Evolutionary conservation across 2,888 invertebrate genomes (phyloP).

Genomic region (Trachelus troglodyta): DNA sequence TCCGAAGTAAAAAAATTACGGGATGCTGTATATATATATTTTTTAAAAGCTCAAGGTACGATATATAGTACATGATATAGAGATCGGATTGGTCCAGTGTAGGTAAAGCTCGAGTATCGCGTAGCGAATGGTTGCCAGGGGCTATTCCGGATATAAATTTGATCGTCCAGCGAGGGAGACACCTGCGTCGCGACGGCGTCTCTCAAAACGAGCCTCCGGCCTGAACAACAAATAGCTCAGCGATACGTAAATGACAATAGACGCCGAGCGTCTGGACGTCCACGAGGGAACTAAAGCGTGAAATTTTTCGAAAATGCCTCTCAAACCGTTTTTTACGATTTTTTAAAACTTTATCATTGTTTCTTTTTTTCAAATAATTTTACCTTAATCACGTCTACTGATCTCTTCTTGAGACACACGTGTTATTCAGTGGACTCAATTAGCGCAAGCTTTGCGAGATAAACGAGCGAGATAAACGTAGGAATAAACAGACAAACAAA

Average conservation of each 20-base stretch:
- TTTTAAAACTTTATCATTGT: too few species aligned
- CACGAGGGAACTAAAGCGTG: background rate
- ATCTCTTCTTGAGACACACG: background rate
- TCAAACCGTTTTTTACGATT: background rate
- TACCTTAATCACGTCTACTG: background rate
- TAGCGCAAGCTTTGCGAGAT: slow-evolving; percentile 39
- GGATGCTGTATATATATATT: background rate
- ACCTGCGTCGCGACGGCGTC: background rate
- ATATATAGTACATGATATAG: background rate
- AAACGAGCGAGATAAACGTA: background rate
- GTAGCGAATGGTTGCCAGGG: background rate
- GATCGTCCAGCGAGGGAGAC: background rate
- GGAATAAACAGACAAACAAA: background rate
- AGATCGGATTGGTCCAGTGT: background rate
- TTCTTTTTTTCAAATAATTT: too few species aligned
- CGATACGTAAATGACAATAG: background rate
- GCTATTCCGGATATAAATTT: background rate
- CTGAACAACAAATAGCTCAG: background rate
- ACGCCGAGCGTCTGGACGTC: background rate
- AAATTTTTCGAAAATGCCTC: background rate
- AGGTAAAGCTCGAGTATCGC: background rate
- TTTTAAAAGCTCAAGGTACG: background rate
- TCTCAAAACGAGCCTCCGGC: background rate
- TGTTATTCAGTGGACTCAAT: slow-evolving; percentile 43
- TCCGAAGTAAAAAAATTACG: background rate